Percentiles rank a stretch among this genome's conserved stretches.
Conservation (phyloP, 2,797 vertebrate genomes). For the Eurystomus glaucurus region DNA sequence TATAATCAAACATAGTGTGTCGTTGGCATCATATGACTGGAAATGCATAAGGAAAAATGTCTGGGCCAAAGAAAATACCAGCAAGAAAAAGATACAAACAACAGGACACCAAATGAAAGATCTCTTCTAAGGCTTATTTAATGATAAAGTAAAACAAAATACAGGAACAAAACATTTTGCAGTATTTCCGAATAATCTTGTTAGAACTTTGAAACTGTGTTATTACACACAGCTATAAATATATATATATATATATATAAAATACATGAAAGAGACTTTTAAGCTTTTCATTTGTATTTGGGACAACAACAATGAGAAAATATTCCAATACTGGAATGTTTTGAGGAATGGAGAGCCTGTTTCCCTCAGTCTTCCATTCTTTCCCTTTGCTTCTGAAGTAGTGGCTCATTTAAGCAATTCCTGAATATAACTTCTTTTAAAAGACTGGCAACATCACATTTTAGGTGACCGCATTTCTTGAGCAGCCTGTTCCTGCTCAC, state of each 20-base stretch:
- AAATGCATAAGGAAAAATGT: neutral
- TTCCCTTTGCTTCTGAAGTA: neutral
- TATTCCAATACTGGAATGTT: neutral
- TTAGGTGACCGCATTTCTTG: neutral
- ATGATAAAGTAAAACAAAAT: neutral
- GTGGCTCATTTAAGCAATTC: neutral
- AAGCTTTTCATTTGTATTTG: neutral
- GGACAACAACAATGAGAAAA: neutral
- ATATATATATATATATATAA: neutral
- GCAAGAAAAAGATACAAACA: neutral
- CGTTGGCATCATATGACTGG: neutral
- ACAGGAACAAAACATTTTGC: neutral
- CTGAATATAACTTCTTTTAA: neutral
- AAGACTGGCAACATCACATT: neutral
- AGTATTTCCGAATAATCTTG: neutral
- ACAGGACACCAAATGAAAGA: neutral
- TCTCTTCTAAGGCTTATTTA: neutral
- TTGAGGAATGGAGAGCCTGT: neutral
- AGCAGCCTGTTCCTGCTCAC: neutral
- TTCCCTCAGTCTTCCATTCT: neutral
- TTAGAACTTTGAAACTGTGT: neutral
- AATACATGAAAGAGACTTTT: neutral
- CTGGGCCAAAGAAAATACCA: neutral
- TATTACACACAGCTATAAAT: accelerated
- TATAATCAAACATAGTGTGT: neutral